These are phyloP conservation scores for Celastrina argiolus DNA, from an alignment of 2,888 invertebrate species.

Conservation along the genomic window DNA sequence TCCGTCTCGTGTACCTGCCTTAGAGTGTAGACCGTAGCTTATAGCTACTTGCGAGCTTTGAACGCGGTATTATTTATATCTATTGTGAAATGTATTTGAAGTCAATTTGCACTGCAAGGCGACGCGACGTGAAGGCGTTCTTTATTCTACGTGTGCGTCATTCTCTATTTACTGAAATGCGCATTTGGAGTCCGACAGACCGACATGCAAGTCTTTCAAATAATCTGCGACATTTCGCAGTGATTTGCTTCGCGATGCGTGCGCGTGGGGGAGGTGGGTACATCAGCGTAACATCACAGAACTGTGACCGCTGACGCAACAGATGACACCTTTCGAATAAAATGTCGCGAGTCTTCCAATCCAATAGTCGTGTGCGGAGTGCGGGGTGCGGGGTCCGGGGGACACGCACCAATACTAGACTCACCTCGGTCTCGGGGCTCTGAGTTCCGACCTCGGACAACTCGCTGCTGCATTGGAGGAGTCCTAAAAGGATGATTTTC, in stretches of 20 bases:
- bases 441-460: too few relatives aligned
- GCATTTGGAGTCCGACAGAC: too few relatives aligned
- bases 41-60: not conserved
- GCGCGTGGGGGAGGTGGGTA: too few relatives aligned
- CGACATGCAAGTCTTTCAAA: not conserved
- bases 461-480: too few relatives aligned
- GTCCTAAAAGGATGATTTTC: too few relatives aligned
- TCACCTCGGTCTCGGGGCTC: too few relatives aligned
- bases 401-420: not conserved
- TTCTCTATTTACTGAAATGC: too few relatives aligned
- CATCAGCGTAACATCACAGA: not conserved
- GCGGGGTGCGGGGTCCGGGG: not conserved
- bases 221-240: not conserved
- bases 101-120: too few relatives aligned
- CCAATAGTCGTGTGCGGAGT: too few relatives aligned
- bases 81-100: not conserved
- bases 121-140: too few relatives aligned
- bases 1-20: not conserved
- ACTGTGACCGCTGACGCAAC: not conserved
- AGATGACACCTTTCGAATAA: conserved; percentile 6
- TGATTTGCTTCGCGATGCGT: not conserved
- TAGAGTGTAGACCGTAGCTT: too few relatives aligned
- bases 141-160: too few relatives aligned
- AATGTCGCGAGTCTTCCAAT: not conserved
- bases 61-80: not conserved